Evolutionary conservation across 1,140 invertebrate genomes (phyloP).

Genomic region (Daktulosphaira vitifoliae): DNA sequence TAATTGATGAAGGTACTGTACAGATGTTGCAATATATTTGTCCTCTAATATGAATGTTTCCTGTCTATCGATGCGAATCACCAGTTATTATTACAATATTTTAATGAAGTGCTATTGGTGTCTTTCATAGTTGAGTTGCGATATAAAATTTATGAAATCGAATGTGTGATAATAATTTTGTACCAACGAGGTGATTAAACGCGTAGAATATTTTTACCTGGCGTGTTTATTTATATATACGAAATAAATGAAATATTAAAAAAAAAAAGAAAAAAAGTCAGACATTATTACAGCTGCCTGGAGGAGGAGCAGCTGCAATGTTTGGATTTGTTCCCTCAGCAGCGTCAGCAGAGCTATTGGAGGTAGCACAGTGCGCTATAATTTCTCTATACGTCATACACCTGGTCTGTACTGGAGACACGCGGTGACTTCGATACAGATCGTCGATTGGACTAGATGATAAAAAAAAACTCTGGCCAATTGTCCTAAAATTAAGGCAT

Average conservation of each 20-base stretch:
- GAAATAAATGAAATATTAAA: not conserved
- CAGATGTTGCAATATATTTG: no score
- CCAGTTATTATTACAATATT: not conserved
- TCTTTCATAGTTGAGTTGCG: no score
- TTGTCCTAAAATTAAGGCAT: no score
- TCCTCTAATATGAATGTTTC: not conserved
- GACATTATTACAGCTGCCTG: constrained; percentile 29
- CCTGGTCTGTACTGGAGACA: constrained; percentile 1
- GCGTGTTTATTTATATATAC: not conserved
- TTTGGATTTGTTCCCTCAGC: constrained; percentile 29
- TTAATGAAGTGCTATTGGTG: not conserved
- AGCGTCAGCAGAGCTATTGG: constrained; percentile 18
- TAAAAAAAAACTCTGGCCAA: no score
- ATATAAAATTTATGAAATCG: no score
- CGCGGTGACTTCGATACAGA: constrained; percentile 29
- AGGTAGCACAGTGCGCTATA: constrained; percentile 9
- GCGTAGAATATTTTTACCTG: no score
- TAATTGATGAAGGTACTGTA: not conserved
- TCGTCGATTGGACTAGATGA: constrained; percentile 20
- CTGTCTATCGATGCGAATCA: constrained; percentile 6
- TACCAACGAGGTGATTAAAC: no score
- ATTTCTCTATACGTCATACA: constrained; percentile 29
- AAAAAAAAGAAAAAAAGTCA: constrained; percentile 24
- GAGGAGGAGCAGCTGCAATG: constrained; percentile 29
- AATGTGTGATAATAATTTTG: no score